These are phyloP conservation scores for Timandra comae DNA, from an alignment of 2,888 invertebrate species.

Conservation along the genomic window DNA sequence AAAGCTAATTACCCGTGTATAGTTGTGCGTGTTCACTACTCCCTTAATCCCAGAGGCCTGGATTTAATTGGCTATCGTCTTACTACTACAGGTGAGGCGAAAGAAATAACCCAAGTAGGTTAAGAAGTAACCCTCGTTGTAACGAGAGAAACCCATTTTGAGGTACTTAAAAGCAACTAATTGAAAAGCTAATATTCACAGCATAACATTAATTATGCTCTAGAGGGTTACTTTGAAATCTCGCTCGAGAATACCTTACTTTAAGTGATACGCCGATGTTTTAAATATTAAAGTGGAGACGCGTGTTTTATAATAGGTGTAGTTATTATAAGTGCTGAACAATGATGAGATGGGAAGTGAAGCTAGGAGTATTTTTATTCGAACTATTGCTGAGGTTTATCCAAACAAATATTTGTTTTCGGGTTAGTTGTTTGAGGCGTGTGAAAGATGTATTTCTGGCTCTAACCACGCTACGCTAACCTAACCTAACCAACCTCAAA, in stretches of 20 bases:
- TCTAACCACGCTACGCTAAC: too few relatives aligned
- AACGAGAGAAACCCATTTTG: slow-evolving; percentile 55
- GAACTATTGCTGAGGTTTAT: too few relatives aligned
- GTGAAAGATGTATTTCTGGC: too few relatives aligned
- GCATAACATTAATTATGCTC: slow-evolving; percentile 70
- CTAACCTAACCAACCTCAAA: too few relatives aligned
- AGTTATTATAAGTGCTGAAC: too few relatives aligned
- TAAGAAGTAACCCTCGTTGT: neutral
- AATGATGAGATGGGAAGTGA: too few relatives aligned
- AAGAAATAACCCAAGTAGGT: slow-evolving; percentile 16
- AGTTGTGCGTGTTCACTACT: slow-evolving; percentile 7
- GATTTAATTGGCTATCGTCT: slow-evolving; percentile 69
- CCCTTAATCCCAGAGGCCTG: slow-evolving; percentile 42
- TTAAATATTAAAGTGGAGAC: slow-evolving; percentile 38
- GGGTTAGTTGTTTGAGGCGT: too few relatives aligned
- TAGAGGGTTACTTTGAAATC: slow-evolving; percentile 53
- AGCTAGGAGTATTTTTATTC: too few relatives aligned
- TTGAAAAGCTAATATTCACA: slow-evolving; percentile 73
- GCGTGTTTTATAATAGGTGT: too few relatives aligned
- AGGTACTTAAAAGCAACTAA: slow-evolving; percentile 68
- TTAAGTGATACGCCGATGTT: slow-evolving; percentile 49
- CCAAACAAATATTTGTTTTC: too few relatives aligned
- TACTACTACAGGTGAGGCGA: slow-evolving; percentile 53
- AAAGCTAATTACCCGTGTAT: slow-evolving; percentile 23
- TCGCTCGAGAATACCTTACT: slow-evolving; percentile 57